phyloP scores from a whole-genome alignment of 1,140 invertebrate species.

The Anadara kagoshimensis region DNA sequence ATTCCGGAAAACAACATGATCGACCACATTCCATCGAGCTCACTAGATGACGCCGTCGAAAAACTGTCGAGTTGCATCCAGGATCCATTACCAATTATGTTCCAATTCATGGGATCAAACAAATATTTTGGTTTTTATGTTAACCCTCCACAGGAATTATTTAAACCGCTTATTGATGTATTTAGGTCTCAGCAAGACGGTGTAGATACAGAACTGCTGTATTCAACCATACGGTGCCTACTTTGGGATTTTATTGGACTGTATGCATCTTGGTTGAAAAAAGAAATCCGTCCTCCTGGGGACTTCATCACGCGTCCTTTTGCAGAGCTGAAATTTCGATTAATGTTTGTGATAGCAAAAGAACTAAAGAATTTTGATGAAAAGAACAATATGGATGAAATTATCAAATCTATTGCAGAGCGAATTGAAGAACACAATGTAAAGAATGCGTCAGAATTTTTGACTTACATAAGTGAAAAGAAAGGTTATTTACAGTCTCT shows the following conservation, averaged over 20 bases:
- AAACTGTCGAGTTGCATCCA: too few relatives aligned
- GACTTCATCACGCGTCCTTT: not conserved
- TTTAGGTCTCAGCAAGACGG: not conserved
- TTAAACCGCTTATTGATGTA: not conserved
- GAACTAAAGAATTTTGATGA: not conserved
- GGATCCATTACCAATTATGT: too few relatives aligned
- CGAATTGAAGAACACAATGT: too few relatives aligned
- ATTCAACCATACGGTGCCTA: not conserved
- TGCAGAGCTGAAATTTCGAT: not conserved
- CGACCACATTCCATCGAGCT: too few relatives aligned
- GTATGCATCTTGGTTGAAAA: slow-evolving; percentile 1
- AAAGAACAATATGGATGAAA: not conserved
- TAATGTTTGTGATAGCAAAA: not conserved
- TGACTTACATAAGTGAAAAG: too few relatives aligned
- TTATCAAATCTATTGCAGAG: not conserved
- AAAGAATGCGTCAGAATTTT: too few relatives aligned
- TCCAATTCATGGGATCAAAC: too few relatives aligned
- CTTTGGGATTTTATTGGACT: not conserved
- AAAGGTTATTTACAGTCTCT: too few relatives aligned
- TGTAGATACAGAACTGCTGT: not conserved
- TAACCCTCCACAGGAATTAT: not conserved
- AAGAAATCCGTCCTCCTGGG: not conserved
- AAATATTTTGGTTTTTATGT: too few relatives aligned
- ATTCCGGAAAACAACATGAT: too few relatives aligned
- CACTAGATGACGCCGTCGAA: too few relatives aligned